Percentiles rank a stretch among this genome's conserved stretches.
phyloP scores from a whole-genome alignment of 2,113 vertebrate species.

The Hemichromis elongatus region DNA sequence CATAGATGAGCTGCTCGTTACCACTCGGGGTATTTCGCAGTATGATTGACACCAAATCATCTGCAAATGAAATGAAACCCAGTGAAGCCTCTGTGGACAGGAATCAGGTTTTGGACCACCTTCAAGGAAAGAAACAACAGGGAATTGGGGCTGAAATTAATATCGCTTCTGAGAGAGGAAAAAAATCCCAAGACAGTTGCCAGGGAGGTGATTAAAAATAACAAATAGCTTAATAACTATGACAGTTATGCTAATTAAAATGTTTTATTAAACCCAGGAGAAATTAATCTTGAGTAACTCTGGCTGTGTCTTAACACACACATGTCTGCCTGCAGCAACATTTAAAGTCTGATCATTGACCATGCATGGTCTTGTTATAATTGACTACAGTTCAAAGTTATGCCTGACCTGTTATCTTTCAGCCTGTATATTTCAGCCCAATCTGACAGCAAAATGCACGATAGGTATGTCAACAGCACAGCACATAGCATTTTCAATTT shows the following conservation, averaged over 20 bases:
- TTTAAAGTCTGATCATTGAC: neutral
- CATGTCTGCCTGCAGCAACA: neutral
- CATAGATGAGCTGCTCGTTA: neutral
- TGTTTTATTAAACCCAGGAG: neutral
- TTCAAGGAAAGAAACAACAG: neutral
- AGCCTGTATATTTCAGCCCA: neutral
- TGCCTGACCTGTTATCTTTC: neutral
- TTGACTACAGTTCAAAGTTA: neutral
- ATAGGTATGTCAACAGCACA: neutral
- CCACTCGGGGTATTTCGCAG: neutral
- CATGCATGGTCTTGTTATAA: neutral
- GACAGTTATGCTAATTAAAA: conserved; percentile 1
- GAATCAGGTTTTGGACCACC: conserved; percentile 2
- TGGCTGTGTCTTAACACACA: neutral
- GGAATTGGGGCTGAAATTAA: conserved; percentile 3
- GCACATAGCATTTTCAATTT: neutral
- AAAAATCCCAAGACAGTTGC: neutral
- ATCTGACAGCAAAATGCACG: neutral
- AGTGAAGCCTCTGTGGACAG: neutral
- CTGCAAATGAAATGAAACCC: conserved; percentile 30
- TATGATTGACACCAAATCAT: conserved; percentile 45
- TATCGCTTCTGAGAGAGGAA: neutral
- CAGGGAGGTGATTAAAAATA: neutral
- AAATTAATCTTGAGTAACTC: neutral
- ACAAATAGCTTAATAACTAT: conserved; percentile 4